Evolutionary conservation across 1,140 invertebrate genomes (phyloP).

Genomic region (Colletes latitarsis): DNA sequence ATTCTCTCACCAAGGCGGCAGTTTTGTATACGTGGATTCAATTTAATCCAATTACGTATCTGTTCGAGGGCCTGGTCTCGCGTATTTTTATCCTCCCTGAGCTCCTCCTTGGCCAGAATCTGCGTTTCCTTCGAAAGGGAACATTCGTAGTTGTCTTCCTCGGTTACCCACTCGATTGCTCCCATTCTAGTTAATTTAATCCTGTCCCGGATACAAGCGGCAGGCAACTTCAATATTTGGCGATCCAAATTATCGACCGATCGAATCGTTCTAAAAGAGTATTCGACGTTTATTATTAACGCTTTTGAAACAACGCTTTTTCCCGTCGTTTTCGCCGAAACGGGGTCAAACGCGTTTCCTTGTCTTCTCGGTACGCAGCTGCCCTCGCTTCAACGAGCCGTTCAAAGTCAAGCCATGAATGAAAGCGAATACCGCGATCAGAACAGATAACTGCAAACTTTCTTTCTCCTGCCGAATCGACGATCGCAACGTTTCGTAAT

Average conservation of each 20-base stretch:
- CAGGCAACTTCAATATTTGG: background rate
- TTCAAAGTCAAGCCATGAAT: constrained; percentile 37
- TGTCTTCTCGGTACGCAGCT: background rate
- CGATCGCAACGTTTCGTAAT: background rate
- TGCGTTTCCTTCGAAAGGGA: constrained; percentile 83
- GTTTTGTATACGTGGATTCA: constrained; percentile 87
- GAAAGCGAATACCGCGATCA: background rate
- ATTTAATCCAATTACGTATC: constrained; percentile 86
- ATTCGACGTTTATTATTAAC: background rate
- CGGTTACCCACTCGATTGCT: constrained; percentile 79
- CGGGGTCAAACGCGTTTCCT: background rate
- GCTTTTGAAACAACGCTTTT: background rate
- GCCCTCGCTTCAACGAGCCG: constrained; percentile 2
- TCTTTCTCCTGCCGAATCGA: background rate
- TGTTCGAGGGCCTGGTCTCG: constrained; percentile 86
- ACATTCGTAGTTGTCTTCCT: constrained; percentile 84
- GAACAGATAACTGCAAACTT: background rate
- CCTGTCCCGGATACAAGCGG: background rate
- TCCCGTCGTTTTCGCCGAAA: background rate
- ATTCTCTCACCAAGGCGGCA: constrained; percentile 84
- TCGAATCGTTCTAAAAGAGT: constrained; percentile 2
- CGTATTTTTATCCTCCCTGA: constrained; percentile 86
- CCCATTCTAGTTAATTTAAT: constrained; percentile 62
- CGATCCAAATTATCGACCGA: background rate
- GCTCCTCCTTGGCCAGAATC: constrained; percentile 85